phyloP scores from a whole-genome alignment of 2,797 vertebrate genomes.

The Poecilia gillii region DNA sequence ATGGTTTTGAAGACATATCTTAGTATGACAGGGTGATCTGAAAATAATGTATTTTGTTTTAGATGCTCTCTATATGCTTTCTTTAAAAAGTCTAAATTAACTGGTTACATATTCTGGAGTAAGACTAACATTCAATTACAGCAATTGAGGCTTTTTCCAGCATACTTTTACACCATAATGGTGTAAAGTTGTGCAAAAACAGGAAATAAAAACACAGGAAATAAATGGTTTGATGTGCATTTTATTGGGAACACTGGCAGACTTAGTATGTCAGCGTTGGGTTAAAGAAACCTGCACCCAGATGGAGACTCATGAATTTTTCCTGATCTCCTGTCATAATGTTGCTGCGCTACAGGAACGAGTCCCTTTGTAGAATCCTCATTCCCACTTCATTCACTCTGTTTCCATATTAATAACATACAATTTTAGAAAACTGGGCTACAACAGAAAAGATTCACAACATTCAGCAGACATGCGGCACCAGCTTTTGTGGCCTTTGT shows the following conservation, averaged over 20 bases:
- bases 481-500: not conserved
- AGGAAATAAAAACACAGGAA: not conserved
- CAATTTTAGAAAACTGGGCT: not conserved
- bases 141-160: not conserved
- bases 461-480: not conserved
- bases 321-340: conserved; percentile 1
- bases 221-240: not conserved
- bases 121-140: not conserved
- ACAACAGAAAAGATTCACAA: not conserved
- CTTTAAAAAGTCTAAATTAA: not conserved
- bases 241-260: not conserved
- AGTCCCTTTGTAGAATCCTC: not conserved
- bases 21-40: not conserved
- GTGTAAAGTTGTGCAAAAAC: not conserved
- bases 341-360: not conserved
- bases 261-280: not conserved
- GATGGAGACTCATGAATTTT: conserved; percentile 5
- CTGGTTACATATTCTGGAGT: not conserved
- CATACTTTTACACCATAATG: not conserved
- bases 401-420: not conserved
- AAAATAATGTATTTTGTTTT: not conserved
- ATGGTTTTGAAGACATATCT: not conserved
- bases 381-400: not conserved
- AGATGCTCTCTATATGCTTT: not conserved
- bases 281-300: not conserved